Evolutionary conservation across 1,140 invertebrate species (phyloP).

Genomic region (Ericerus pela): DNA sequence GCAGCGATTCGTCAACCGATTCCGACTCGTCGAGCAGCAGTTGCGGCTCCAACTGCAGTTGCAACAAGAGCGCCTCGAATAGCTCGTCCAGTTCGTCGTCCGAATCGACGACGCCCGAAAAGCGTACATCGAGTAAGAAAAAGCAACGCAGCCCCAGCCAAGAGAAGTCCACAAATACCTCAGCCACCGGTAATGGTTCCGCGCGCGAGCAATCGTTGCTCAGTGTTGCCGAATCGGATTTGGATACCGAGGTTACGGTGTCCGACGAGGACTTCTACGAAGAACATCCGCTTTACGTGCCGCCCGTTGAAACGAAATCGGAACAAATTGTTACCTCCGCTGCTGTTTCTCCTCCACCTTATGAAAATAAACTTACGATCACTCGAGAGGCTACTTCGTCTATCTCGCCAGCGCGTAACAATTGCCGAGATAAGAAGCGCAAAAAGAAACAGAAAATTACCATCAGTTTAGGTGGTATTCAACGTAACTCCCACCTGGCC

Average conservation of each 20-base stretch:
- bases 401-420: too few species aligned
- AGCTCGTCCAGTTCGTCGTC: conserved; percentile 49
- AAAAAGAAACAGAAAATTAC: too few species aligned
- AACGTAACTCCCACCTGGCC: too few species aligned
- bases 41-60: conserved; percentile 63
- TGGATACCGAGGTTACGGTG: conserved; percentile 64
- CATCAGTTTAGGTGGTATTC: too few species aligned
- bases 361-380: too few species aligned
- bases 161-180: neutral
- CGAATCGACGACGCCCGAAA: conserved; percentile 37
- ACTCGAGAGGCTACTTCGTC: too few species aligned
- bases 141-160: conserved; percentile 26
- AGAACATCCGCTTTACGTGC: conserved; percentile 53
- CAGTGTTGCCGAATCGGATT: conserved; percentile 54
- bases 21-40: conserved; percentile 58
- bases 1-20: conserved; percentile 44
- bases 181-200: too few species aligned
- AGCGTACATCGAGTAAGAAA: conserved; percentile 27
- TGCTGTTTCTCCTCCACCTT: too few species aligned
- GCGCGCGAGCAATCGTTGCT: conserved; percentile 25
- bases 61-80: conserved; percentile 45
- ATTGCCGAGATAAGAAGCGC: too few species aligned
- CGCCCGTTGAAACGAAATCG: too few species aligned
- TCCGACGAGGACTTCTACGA: conserved; percentile 78
- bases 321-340: too few species aligned